phyloP scores from a whole-genome alignment of 2,888 invertebrate genomes.

The Eristalis tenax region DNA sequence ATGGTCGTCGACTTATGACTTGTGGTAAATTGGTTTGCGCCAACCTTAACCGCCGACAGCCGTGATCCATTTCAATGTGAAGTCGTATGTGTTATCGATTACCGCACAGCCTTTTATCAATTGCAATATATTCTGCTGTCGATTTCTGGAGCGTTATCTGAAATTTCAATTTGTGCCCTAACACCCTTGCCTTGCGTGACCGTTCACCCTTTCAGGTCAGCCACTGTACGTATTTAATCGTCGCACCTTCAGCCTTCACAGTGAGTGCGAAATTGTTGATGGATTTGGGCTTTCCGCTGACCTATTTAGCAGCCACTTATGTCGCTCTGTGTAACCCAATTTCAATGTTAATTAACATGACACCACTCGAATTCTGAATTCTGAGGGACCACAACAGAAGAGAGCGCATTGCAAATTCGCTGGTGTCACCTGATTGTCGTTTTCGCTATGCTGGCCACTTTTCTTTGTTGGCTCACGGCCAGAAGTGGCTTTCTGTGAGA shows the following conservation, averaged over 20 bases:
- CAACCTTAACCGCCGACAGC: conserved; percentile 2
- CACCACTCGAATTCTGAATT: background rate
- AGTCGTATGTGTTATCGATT: conserved; percentile 12
- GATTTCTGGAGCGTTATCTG: background rate
- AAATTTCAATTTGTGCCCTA: background rate
- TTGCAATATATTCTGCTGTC: too few species aligned
- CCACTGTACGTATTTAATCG: conserved; percentile 5
- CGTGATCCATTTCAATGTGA: conserved; percentile 3
- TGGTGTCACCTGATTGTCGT: background rate
- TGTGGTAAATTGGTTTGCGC: background rate
- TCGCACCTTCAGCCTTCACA: background rate
- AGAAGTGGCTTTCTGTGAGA: conserved; percentile 7
- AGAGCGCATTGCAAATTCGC: background rate
- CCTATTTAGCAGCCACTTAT: background rate
- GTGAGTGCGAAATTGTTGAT: background rate
- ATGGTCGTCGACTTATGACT: conserved; percentile 32
- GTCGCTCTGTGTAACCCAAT: background rate
- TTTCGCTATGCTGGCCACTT: conserved; percentile 29
- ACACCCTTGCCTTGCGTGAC: too few species aligned
- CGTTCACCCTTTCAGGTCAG: background rate
- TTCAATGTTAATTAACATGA: background rate
- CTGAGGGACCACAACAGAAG: background rate
- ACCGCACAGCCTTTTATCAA: background rate
- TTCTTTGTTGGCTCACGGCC: conserved; percentile 28
- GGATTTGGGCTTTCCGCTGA: background rate